Evolutionary conservation across 2,797 vertebrate species (phyloP).

Genomic region (Dendrocincla tyrannina): DNA sequence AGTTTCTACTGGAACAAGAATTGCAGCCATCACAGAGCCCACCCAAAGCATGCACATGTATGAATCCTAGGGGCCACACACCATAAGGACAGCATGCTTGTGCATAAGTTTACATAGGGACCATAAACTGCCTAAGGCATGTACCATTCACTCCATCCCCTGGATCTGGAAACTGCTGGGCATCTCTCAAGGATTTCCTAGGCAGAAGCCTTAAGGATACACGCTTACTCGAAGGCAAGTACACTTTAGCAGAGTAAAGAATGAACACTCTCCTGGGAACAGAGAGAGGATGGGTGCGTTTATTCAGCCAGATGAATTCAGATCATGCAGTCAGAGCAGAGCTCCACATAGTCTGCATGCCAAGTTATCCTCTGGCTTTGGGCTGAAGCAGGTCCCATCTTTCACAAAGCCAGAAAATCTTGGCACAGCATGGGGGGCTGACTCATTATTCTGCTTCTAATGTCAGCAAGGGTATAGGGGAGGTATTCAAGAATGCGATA

Average conservation of each 20-base stretch:
- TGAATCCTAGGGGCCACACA: background rate
- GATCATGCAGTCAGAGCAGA: background rate
- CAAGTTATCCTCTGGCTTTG: background rate
- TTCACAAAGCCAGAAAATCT: background rate
- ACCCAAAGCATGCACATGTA: background rate
- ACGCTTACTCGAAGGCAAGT: background rate
- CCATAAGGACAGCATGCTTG: accelerated
- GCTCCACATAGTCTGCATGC: background rate
- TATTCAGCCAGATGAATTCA: background rate
- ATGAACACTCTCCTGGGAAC: accelerated
- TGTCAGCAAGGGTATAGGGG: background rate
- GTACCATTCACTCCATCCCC: background rate
- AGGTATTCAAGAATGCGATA: accelerated
- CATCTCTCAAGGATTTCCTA: background rate
- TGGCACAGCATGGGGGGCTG: accelerated
- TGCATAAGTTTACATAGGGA: background rate
- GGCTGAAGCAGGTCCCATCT: background rate
- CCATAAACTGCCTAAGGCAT: background rate
- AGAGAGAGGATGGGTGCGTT: background rate
- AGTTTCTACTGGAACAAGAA: background rate
- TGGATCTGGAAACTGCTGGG: background rate
- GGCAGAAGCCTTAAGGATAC: background rate
- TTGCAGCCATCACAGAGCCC: background rate
- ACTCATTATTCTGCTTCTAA: background rate
- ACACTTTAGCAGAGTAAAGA: background rate